Evolutionary conservation across 2,113 vertebrate species (phyloP).

Genomic region (Dicrurus megarhynchus): DNA sequence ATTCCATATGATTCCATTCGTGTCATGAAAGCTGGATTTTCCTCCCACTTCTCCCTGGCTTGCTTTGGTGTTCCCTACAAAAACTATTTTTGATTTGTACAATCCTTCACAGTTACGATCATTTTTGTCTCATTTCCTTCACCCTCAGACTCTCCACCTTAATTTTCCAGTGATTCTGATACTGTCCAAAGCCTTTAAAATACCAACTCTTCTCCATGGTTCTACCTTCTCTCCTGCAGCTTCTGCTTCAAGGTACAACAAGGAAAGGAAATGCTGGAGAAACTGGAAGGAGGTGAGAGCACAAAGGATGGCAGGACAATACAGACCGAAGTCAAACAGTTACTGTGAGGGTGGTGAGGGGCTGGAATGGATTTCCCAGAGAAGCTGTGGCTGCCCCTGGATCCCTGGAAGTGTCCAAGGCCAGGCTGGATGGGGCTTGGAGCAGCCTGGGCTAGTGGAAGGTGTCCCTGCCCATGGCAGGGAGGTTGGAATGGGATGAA

Average conservation of each 20-base stretch:
- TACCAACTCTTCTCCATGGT: background rate
- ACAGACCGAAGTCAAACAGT: background rate
- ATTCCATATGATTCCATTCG: rapidly evolving
- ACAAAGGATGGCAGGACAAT: background rate
- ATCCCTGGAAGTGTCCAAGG: background rate
- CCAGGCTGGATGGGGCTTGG: rapidly evolving
- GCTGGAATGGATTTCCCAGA: background rate
- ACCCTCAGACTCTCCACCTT: background rate
- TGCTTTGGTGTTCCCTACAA: background rate
- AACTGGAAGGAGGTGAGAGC: background rate
- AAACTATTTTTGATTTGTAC: background rate
- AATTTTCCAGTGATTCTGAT: background rate
- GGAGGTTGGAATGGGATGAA: background rate
- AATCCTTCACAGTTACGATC: background rate
- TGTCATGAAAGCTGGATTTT: rapidly evolving
- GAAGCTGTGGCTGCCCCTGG: background rate
- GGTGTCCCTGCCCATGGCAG: too few species aligned
- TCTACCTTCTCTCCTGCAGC: background rate
- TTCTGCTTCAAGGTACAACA: background rate
- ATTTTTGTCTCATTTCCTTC: background rate
- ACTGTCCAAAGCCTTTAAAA: background rate
- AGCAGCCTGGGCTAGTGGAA: background rate
- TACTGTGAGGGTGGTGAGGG: background rate
- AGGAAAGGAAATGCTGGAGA: background rate
- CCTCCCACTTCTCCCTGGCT: background rate